Conservation (phyloP, 2,888 invertebrate genomes). For the Drosophila mercatorum region DNA sequence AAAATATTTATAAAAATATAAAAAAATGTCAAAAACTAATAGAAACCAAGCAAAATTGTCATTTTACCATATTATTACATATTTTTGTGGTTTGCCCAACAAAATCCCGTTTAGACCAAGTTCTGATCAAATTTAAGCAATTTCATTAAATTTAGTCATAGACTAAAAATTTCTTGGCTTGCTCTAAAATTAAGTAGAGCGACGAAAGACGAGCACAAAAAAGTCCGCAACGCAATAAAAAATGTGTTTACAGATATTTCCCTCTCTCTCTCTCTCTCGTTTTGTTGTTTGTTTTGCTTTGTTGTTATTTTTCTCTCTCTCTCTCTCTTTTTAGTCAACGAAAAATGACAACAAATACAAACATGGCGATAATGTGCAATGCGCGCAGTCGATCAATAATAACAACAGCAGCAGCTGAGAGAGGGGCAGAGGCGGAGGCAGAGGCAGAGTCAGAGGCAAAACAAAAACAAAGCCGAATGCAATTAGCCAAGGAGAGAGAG, state of each 20-base stretch:
- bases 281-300: conserved; percentile 15
- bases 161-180: background rate
- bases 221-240: conserved; percentile 66
- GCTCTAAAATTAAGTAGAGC: conserved; percentile 14
- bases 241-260: conserved; percentile 41
- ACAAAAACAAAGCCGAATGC: conserved; percentile 59
- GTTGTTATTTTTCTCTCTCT: conserved; percentile 12
- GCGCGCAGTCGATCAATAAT: conserved; percentile 65
- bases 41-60: accelerated
- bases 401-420: conserved; percentile 28
- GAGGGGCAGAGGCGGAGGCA: background rate
- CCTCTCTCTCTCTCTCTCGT: background rate
- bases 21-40: no score
- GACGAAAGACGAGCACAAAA: conserved; percentile 7
- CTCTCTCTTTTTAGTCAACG: conserved; percentile 52
- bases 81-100: background rate
- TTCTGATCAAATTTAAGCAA: background rate
- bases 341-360: conserved; percentile 79
- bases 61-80: no score
- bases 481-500: conserved; percentile 41
- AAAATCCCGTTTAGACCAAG: background rate
- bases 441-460: conserved; percentile 6
- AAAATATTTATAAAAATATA: no score
- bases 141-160: background rate
- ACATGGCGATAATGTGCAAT: conserved; percentile 73